Evolutionary conservation across 2,797 vertebrate genomes (phyloP).

Genomic region (Chromobotia macracanthus): DNA sequence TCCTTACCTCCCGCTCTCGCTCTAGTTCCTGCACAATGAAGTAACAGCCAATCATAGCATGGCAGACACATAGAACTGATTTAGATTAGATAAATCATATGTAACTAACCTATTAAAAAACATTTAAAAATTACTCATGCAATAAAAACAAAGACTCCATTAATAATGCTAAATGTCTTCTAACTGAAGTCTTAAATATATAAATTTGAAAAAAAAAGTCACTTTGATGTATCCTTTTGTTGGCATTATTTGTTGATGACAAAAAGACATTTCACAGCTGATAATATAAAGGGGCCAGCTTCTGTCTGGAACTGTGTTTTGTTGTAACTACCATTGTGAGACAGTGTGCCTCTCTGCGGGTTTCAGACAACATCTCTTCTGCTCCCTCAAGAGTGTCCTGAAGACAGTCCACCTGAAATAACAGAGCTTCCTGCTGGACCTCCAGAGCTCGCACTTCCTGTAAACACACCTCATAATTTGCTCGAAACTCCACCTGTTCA

Average conservation of each 20-base stretch:
- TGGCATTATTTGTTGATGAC: no score
- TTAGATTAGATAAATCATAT: not conserved
- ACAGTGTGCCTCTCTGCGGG: slow-evolving; percentile 74
- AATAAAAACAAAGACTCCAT: no score
- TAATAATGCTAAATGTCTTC: no score
- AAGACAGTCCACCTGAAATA: slow-evolving; percentile 82
- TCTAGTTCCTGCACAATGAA: slow-evolving; percentile 71
- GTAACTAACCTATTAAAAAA: no score
- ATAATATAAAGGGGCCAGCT: no score
- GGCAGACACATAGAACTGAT: not conserved
- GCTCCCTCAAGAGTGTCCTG: slow-evolving; percentile 78
- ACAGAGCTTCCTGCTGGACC: slow-evolving; percentile 74
- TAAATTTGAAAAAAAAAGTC: no score
- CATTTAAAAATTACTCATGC: no score
- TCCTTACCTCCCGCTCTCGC: slow-evolving; percentile 70
- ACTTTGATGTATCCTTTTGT: no score
- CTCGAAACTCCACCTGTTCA: slow-evolving; percentile 75
- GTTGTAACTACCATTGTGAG: slow-evolving; percentile 58
- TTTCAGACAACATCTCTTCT: slow-evolving; percentile 80
- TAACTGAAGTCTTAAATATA: no score
- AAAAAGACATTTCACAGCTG: no score
- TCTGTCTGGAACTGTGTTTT: no score
- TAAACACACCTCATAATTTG: slow-evolving; percentile 75
- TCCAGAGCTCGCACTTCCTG: slow-evolving; percentile 78
- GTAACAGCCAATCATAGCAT: not conserved